These are phyloP conservation scores for Molossus alvarezi DNA, from an alignment of 2,797 vertebrate species.

Conservation along the genomic window DNA sequence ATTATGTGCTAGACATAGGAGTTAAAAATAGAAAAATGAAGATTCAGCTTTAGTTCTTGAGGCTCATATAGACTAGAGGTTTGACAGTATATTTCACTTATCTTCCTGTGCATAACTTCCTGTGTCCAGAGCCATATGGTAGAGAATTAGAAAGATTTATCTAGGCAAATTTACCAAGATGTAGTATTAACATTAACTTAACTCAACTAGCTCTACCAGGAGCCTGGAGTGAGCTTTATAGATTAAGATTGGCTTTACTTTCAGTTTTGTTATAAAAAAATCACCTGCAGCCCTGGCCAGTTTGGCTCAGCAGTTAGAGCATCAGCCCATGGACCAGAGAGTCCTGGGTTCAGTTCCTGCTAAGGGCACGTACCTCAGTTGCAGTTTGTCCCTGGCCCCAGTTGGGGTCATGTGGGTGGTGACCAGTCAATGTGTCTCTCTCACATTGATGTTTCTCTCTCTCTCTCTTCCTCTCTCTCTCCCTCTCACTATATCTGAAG, in stretches of 20 bases:
- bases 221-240: not conserved
- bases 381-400: too few species aligned
- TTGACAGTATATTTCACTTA: not conserved
- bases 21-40: slow-evolving; percentile 37
- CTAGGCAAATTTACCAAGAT: not conserved
- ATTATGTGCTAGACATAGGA: not conserved
- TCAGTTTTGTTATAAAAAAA: not conserved
- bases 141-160: not conserved
- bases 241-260: not conserved
- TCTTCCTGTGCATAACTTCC: not conserved
- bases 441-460: too few species aligned
- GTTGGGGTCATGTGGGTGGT: too few species aligned
- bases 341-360: too few species aligned
- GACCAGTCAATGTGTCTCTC: too few species aligned
- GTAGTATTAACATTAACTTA: not conserved
- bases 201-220: not conserved
- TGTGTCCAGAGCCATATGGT: not conserved
- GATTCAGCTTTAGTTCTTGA: not conserved
- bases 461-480: too few species aligned
- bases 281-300: too few species aligned
- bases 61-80: not conserved
- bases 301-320: too few species aligned
- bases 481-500: too few species aligned
- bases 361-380: too few species aligned
- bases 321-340: too few species aligned